These are phyloP conservation scores for Aelia acuminata DNA, from an alignment of 2,888 invertebrate genomes.

Conservation along the genomic window DNA sequence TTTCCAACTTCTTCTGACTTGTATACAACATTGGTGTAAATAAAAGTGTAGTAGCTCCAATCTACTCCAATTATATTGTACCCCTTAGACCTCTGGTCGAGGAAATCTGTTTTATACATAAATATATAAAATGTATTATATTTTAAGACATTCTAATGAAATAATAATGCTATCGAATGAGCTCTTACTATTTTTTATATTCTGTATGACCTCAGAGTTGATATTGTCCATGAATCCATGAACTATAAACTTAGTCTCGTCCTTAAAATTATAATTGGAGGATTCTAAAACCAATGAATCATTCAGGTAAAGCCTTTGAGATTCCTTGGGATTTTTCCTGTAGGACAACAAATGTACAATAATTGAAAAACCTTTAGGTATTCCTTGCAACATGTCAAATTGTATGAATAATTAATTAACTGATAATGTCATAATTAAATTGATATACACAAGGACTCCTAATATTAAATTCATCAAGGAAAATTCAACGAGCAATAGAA, in stretches of 20 bases:
- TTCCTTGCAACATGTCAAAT: neutral
- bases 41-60: slow-evolving; percentile 60
- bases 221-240: slow-evolving; percentile 62
- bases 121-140: neutral
- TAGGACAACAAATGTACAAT: neutral
- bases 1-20: slow-evolving; percentile 59
- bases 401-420: neutral
- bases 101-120: slow-evolving; percentile 24
- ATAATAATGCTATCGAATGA: neutral
- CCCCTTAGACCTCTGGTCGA: slow-evolving; percentile 41
- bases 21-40: slow-evolving; percentile 28
- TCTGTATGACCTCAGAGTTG: slow-evolving; percentile 61
- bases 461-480: neutral
- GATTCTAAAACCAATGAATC: neutral
- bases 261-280: slow-evolving; percentile 50
- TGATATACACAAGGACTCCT: neutral
- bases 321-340: neutral
- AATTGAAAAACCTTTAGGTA: neutral
- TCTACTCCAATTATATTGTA: slow-evolving; percentile 63
- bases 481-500: neutral
- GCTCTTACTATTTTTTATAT: slow-evolving; percentile 62
- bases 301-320: slow-evolving; percentile 43
- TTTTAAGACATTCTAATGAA: neutral
- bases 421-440: neutral
- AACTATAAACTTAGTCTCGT: slow-evolving; percentile 58